phyloP scores from a whole-genome alignment of 2,113 vertebrate genomes.

The Salvator merianae region DNA sequence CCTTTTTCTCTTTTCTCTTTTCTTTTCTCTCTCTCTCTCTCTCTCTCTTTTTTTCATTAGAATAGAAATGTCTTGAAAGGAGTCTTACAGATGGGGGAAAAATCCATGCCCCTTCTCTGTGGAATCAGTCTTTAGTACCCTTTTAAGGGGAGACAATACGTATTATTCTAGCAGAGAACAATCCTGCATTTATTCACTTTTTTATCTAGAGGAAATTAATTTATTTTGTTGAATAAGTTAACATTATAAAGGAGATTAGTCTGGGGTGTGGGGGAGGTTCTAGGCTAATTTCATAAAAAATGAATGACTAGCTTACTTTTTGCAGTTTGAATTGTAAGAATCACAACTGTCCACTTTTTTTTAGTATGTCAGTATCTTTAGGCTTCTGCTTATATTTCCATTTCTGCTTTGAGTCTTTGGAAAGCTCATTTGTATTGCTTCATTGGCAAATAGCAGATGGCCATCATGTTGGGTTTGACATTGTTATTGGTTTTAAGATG shows the following conservation, averaged over 20 bases:
- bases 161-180: not conserved
- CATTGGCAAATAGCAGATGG: not conserved
- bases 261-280: no score
- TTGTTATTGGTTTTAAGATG: constrained; percentile 16
- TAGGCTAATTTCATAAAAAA: not conserved
- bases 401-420: not conserved
- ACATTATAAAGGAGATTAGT: not conserved
- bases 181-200: fast-evolving
- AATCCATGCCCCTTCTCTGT: not conserved
- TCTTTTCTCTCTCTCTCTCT: no score
- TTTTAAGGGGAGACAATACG: no score
- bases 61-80: not conserved
- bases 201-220: fast-evolving
- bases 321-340: not conserved
- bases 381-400: not conserved
- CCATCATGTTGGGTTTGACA: not conserved
- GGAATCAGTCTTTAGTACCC: not conserved
- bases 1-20: no score
- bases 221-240: not conserved
- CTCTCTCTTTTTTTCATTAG: no score
- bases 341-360: not conserved
- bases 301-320: not conserved
- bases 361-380: not conserved
- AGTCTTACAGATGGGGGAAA: no score
- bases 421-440: constrained; percentile 22